Percentiles rank a stretch among this genome's conserved stretches.
phyloP scores from a whole-genome alignment of 2,113 vertebrate species.

The Carassius auratus region DNA sequence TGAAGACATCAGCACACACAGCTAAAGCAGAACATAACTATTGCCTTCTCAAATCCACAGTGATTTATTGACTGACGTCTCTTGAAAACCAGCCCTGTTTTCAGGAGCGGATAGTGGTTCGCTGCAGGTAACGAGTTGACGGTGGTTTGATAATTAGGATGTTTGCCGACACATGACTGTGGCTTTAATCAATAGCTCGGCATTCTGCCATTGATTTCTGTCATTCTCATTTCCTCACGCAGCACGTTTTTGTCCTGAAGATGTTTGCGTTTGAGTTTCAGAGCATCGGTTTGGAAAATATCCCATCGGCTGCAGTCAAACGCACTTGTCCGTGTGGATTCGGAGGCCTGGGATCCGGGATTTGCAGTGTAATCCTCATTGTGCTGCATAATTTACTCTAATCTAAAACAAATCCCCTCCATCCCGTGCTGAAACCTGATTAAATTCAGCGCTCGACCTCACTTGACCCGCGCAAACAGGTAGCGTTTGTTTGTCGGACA shows the following conservation, averaged over 20 bases:
- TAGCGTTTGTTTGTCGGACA: neutral
- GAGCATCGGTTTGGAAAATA: constrained; percentile 4
- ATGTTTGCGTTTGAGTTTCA: neutral
- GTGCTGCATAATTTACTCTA: constrained; percentile 19
- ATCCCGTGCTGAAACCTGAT: neutral
- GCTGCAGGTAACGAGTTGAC: neutral
- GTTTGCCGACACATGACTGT: constrained; percentile 2
- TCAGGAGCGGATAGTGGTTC: neutral
- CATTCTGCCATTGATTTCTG: neutral
- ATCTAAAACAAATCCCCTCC: constrained; percentile 18
- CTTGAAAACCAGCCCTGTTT: neutral
- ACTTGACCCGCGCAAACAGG: neutral
- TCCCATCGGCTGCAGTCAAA: neutral
- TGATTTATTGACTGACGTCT: constrained; percentile 15
- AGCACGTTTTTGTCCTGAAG: neutral
- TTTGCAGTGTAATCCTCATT: constrained; percentile 27
- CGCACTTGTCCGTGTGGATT: neutral
- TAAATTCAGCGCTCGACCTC: neutral
- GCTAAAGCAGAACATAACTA: neutral
- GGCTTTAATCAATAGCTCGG: neutral
- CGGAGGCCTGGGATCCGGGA: neutral
- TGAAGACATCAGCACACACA: neutral
- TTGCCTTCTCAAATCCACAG: neutral
- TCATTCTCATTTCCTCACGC: neutral
- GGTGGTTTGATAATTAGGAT: constrained; percentile 22